Evolutionary conservation across 2,797 vertebrate species (phyloP), one percentile per base, ranked within the genome.

Genomic region (Setipinna tenuifilis): DNA sequence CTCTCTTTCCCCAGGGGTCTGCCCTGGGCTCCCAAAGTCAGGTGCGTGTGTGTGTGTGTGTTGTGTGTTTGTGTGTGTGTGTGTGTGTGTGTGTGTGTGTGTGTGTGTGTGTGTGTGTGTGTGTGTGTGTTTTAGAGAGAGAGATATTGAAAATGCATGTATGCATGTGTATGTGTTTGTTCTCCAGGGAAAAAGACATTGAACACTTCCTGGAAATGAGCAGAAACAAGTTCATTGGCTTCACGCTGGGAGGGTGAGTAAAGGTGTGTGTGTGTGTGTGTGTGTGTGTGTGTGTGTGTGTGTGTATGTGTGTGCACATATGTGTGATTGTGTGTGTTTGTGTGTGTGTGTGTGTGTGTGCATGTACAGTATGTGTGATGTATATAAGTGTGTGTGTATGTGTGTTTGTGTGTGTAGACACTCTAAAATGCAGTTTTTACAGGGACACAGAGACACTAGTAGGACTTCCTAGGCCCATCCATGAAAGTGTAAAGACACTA

Each of bases 1-100:
- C 93, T 98, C 59, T 95, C 96, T 57, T 97, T 99, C 92, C 98
- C 98, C 84, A 98, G 97, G 87, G 98, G 98, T n/a, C 96, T 99
- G 0, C 98, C 98, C n/a, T 99, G 98, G 98, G 96, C 98, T 65
- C 98, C 98, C 81, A 99, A 99, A 96, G 98, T 99, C 95, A 98
- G 98, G 97, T 97, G 91, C 28, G 84, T 41, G 68, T 41, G 65
- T 35, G 65, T 31, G 65, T 21, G 44, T 28, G 44, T 71, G 25
- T 35, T 68, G 23, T 68, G 23, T 68, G 62, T 68, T n/a, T 68
- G 62, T 68, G 62, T 68, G 62, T 65, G 62, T 68, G 62, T 65
- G 23, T 65, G 61, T 65, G 61, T 65, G 65, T 68, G 65, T 68
- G 65, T 68, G 65, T 68, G 61, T 65, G 61, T 65, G 21, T 65